Percentiles rank a stretch among this genome's conserved stretches.
These are phyloP conservation scores for Antheraea pernyi DNA, from an alignment of 1,140 invertebrate genomes.

Conservation along the genomic window DNA sequence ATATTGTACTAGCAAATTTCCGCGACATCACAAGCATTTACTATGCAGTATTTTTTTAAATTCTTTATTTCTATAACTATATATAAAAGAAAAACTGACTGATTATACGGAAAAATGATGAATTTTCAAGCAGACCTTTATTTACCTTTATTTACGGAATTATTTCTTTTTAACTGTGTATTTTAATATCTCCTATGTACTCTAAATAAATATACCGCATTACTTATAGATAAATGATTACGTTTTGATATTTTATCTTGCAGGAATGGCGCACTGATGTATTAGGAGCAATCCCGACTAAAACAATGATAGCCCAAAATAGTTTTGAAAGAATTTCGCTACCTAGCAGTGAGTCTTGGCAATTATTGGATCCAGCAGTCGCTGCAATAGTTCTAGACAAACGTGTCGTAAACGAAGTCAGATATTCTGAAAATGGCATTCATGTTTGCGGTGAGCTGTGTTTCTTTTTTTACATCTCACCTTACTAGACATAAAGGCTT, in stretches of 20 bases:
- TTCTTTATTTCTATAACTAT: no score
- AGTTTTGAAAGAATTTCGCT: constrained; percentile 44
- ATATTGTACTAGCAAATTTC: no score
- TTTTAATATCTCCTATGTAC: neutral
- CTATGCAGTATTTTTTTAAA: no score
- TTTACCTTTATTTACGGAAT: no score
- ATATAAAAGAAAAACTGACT: no score
- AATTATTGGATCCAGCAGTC: constrained; percentile 43
- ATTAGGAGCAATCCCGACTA: constrained; percentile 47
- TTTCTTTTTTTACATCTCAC: neutral
- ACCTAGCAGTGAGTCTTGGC: constrained; percentile 22
- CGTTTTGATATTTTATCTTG: constrained; percentile 8
- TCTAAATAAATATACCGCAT: no score
- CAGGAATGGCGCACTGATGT: constrained; percentile 51
- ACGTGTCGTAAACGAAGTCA: constrained; percentile 37
- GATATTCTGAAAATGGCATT: constrained; percentile 38
- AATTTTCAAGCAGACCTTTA: no score
- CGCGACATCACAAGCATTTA: no score
- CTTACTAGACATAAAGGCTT: no score
- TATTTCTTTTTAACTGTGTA: neutral
- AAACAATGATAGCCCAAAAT: constrained; percentile 44
- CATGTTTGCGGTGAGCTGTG: constrained; percentile 43
- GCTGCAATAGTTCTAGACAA: constrained; percentile 40
- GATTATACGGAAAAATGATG: no score
- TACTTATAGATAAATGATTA: neutral